A percentile compares a stretch with the other conserved stretches of the same genome.
These are phyloP conservation scores for Eueremaeus valkanovi DNA, from an alignment of 2,888 invertebrate genomes.

Conservation along the genomic window DNA sequence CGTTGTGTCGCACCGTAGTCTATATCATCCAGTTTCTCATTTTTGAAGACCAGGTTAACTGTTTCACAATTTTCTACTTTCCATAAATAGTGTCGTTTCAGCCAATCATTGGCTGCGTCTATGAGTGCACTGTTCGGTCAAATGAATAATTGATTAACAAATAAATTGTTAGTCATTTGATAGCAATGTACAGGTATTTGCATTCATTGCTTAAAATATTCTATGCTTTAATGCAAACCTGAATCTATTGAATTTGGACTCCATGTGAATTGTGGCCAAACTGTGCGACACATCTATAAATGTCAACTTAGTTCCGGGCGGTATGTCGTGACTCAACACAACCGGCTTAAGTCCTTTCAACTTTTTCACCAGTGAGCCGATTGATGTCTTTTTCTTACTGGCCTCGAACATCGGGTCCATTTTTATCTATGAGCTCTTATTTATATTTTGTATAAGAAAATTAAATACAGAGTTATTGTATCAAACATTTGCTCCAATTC, in stretches of 20 bases:
- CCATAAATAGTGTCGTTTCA: background rate
- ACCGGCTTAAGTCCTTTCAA: background rate
- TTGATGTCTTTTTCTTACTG: background rate
- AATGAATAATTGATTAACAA: background rate
- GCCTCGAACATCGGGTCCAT: background rate
- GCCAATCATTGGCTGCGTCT: slow-evolving; percentile 1
- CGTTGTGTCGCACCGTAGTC: background rate
- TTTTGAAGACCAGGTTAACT: background rate
- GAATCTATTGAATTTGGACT: background rate
- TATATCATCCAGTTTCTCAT: background rate
- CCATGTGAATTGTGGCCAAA: background rate
- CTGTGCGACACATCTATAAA: background rate
- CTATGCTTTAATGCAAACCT: background rate
- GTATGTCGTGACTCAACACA: slow-evolving; percentile 11
- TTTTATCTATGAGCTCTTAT: no score
- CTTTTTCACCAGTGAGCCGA: background rate
- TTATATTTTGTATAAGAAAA: no score
- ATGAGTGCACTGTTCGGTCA: background rate
- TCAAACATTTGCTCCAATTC: background rate
- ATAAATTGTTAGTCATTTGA: no score
- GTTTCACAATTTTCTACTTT: slow-evolving; percentile 2
- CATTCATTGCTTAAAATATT: background rate
- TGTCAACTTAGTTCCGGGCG: background rate
- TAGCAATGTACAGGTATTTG: no score
- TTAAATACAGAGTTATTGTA: no score